Evolutionary conservation across 2,888 invertebrate genomes (phyloP).

Genomic region (Eristalis tenax): DNA sequence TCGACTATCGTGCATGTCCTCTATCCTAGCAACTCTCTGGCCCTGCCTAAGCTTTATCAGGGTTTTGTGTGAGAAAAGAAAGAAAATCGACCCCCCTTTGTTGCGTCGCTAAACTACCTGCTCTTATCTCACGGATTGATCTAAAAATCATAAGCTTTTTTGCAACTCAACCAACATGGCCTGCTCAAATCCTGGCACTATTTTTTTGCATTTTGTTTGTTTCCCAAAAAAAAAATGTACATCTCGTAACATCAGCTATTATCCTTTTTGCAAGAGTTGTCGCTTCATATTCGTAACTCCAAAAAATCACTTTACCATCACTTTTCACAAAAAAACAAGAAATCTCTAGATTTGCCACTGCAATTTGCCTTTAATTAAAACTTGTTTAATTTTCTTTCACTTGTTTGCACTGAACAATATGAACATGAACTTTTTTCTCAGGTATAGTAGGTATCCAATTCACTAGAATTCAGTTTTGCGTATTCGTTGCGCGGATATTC

Average conservation of each 20-base stretch:
- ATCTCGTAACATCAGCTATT: constrained; percentile 1
- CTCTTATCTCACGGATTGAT: too few species aligned
- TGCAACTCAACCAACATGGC: too few species aligned
- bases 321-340: constrained; percentile 44
- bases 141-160: too few species aligned
- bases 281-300: constrained; percentile 9
- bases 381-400: background rate
- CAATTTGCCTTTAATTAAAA: constrained; percentile 5
- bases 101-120: too few species aligned
- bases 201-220: background rate
- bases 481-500: constrained; percentile 48
- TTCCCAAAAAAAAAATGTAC: background rate
- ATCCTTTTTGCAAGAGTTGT: constrained; percentile 61
- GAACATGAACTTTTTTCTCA: background rate
- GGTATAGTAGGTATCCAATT: constrained; percentile 5
- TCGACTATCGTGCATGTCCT: too few species aligned
- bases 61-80: too few species aligned
- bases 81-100: too few species aligned
- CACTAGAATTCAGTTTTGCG: constrained; percentile 44
- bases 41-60: too few species aligned
- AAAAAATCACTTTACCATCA: constrained; percentile 59
- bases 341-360: constrained; percentile 6
- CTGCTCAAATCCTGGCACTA: too few species aligned
- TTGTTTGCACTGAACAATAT: background rate
- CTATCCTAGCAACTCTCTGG: too few species aligned